Base-by-base conservation (phyloP, 2,888 invertebrate genomes). In the Agonum fuliginosum region DNA sequence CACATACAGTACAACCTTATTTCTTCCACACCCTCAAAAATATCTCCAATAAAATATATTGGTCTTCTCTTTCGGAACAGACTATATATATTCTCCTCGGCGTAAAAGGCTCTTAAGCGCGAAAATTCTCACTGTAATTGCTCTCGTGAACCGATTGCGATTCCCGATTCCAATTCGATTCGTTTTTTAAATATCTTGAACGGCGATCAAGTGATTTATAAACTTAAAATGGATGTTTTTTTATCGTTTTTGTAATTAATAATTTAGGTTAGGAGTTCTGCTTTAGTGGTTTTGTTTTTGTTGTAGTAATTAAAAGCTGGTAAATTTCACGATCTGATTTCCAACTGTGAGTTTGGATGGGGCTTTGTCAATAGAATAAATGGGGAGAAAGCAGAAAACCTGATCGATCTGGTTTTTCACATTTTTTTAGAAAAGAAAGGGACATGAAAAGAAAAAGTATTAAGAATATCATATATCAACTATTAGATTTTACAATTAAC, bases 131-230 rank as follows among this genome's bases (percentile, higher is more conserved):
- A 17, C 58, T 54, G n/a, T n/a, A n/a, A n/a, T n/a, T n/a, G n/a
- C n/a, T n/a, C n/a, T 8, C 30, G 30, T 8, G 30, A 30, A 30
- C 30, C 30, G 30, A 30, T 30, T 30, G 8, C 30, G 30, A 30
- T 30, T 30, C 30, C 41, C 70, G 70, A 70, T 46, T 71, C 71
- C 71, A 71, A 71, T 71, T 71, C 22, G 48, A 51, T 46, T 71
- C 30, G 51, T 71, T 71, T 71, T 30, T 48, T 48, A 71, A 71
- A 71, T 48, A 71, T 51, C 71, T 71, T 34, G 19, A 48, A 71
- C 46, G 27, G 34, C 46, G 46, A 48, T 71, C 71, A 46, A 51
- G 46, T 71, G 71, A 71, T 71, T 71, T 71, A 71, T 71, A 71
- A 71, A 71, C 71, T n/a, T 46, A 51, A 51, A 71, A 71, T 51